phyloP scores from a whole-genome alignment of 2,888 invertebrate species.

The Ametastegia equiseti region DNA sequence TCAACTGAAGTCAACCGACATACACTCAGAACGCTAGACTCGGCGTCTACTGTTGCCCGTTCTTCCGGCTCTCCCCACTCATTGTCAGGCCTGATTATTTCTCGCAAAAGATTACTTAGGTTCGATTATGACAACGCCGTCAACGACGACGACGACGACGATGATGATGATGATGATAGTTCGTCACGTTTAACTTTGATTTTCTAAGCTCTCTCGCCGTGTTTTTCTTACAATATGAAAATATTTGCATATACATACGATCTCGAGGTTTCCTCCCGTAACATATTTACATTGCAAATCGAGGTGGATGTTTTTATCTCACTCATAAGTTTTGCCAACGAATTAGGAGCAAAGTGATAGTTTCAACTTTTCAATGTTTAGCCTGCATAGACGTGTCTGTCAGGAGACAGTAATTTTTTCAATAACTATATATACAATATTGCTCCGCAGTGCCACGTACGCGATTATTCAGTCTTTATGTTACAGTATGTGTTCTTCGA shows the following conservation, averaged over 20 bases:
- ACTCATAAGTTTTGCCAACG: neutral
- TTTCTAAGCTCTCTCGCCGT: constrained; percentile 3
- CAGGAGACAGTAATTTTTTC: neutral
- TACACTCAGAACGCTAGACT: constrained; percentile 34
- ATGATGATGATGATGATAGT: constrained; percentile 17
- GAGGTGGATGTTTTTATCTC: neutral
- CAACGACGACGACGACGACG: neutral
- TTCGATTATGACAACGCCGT: neutral
- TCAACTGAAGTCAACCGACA: constrained; percentile 37
- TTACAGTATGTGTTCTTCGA: neutral
- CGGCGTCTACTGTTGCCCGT: constrained; percentile 40
- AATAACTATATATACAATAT: neutral
- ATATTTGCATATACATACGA: constrained; percentile 33
- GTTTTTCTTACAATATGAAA: constrained; percentile 9
- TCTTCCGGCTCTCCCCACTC: constrained; percentile 44
- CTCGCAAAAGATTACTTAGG: constrained; percentile 37
- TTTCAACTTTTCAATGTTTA: neutral
- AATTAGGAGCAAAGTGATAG: constrained; percentile 17
- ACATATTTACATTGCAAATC: constrained; percentile 4
- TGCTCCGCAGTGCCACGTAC: neutral
- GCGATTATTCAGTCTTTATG: neutral
- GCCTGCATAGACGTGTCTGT: neutral
- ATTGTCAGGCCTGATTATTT: constrained; percentile 1
- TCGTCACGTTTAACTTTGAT: constrained; percentile 37
- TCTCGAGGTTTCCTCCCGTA: neutral